Conservation (phyloP, 1,140 invertebrate genomes). For the Himalopsyche phryganea region DNA sequence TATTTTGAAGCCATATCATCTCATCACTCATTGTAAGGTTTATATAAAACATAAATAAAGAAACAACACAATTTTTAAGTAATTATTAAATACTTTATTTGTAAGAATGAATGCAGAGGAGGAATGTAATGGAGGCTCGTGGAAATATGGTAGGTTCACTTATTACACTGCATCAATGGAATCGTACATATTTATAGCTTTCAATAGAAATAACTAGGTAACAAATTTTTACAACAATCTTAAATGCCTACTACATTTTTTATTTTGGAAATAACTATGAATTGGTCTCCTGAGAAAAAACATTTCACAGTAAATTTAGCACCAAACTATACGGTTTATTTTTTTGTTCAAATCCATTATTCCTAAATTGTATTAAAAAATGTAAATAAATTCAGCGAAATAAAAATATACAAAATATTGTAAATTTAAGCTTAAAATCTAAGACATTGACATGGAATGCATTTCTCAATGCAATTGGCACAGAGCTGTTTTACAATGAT, state of each 20-base stretch:
- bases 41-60: too few relatives aligned
- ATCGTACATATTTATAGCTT: constrained; percentile 6
- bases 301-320: constrained; percentile 29
- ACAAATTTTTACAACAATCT: constrained; percentile 11
- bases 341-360: constrained; percentile 7
- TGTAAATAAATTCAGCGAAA: constrained; percentile 26
- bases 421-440: constrained; percentile 25
- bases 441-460: constrained; percentile 31
- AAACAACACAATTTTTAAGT: constrained; percentile 4
- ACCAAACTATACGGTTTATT: constrained; percentile 20
- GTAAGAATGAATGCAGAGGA: constrained; percentile 22
- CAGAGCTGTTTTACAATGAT: constrained; percentile 21
- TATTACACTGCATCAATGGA: not conserved
- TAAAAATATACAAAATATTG: constrained; percentile 25
- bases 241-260: constrained; percentile 17
- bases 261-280: constrained; percentile 19
- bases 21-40: not conserved
- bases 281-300: constrained; percentile 24
- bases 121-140: constrained; percentile 16
- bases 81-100: constrained; percentile 28
- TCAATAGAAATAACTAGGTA: not conserved
- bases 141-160: constrained; percentile 1
- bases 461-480: constrained; percentile 31
- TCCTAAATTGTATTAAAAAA: constrained; percentile 7
- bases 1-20: not conserved